Evolutionary conservation across 1,140 invertebrate genomes (phyloP).

Genomic region (Neodiprion lecontei): DNA sequence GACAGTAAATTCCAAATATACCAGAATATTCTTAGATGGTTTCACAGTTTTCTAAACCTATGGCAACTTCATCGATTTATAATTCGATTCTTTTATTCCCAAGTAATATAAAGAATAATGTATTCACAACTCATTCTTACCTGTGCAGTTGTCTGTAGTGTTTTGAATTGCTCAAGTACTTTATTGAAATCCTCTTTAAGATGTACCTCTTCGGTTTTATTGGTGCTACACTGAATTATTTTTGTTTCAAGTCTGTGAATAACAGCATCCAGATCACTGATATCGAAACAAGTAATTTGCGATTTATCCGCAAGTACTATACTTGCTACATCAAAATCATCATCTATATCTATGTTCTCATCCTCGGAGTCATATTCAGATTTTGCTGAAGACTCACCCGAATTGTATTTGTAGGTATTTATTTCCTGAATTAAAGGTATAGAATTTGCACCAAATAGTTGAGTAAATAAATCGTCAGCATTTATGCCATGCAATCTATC

Average conservation of each 20-base stretch:
- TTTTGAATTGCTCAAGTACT: too few relatives aligned
- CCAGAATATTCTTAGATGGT: too few relatives aligned
- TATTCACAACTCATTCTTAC: too few relatives aligned
- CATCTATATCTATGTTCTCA: background rate
- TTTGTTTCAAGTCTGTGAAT: background rate
- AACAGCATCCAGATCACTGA: background rate
- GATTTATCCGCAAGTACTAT: background rate
- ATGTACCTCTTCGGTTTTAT: too few relatives aligned
- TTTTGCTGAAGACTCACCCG: background rate
- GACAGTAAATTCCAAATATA: too few relatives aligned
- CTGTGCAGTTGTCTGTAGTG: too few relatives aligned
- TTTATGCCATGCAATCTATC: background rate
- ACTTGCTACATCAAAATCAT: background rate
- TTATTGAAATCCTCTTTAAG: too few relatives aligned
- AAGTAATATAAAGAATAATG: too few relatives aligned
- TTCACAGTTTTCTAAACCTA: too few relatives aligned
- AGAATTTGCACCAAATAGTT: background rate
- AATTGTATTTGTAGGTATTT: background rate
- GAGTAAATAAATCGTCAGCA: background rate
- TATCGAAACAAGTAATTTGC: background rate
- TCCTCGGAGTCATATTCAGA: background rate
- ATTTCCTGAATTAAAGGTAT: background rate
- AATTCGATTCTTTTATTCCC: too few relatives aligned
- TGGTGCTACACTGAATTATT: background rate
- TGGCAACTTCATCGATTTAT: too few relatives aligned